Conservation (phyloP, 1,140 invertebrate species). For the Nasonia vitripennis region DNA sequence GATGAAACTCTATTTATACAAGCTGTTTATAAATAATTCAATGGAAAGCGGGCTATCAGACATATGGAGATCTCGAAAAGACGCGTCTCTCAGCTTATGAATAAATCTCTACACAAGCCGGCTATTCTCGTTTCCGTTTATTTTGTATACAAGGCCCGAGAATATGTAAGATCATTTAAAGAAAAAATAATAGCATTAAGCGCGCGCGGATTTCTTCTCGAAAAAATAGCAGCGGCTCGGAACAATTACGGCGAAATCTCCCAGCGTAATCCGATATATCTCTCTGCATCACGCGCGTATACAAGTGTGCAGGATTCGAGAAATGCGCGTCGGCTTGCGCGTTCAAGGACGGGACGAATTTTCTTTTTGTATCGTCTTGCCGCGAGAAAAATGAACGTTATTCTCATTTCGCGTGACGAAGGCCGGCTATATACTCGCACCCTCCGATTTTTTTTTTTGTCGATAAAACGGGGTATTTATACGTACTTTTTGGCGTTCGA, state of each 20-base stretch:
- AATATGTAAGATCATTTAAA: too few species aligned
- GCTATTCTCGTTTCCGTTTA: background rate
- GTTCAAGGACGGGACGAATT: background rate
- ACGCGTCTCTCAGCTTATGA: too few species aligned
- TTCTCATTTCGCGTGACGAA: background rate
- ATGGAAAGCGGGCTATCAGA: background rate
- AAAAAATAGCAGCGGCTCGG: background rate
- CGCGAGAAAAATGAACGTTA: background rate
- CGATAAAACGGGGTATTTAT: background rate
- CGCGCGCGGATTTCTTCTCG: too few species aligned
- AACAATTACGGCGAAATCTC: background rate
- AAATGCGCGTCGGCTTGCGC: background rate
- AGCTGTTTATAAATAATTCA: slow-evolving; percentile 2
- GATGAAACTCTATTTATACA: background rate
- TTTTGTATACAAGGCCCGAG: too few species aligned
- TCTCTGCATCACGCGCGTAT: background rate
- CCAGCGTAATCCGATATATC: background rate
- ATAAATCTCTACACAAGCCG: background rate
- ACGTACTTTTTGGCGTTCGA: too few species aligned
- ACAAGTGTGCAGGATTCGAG: background rate
- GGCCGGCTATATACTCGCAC: background rate
- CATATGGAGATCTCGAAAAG: background rate
- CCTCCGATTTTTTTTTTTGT: background rate
- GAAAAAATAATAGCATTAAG: too few species aligned
- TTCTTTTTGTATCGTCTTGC: background rate